phyloP scores from a whole-genome alignment of 2,113 vertebrate species.

The Edolisoma coerulescens region DNA sequence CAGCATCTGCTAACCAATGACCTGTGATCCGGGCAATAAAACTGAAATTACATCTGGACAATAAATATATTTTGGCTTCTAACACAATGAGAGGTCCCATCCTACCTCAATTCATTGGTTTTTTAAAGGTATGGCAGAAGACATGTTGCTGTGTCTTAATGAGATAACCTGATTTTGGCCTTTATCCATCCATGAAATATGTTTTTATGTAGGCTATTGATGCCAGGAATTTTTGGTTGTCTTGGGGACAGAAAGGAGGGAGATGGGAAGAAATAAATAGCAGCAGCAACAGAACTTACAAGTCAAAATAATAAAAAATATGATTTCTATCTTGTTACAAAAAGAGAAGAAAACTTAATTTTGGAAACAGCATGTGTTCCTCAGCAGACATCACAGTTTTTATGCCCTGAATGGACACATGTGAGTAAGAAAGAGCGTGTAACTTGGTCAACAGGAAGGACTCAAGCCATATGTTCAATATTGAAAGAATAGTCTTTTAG shows the following conservation, averaged over 20 bases:
- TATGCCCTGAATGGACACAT: background rate
- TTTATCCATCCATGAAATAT: background rate
- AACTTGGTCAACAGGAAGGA: background rate
- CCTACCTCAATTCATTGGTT: background rate
- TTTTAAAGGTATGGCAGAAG: conserved; percentile 43
- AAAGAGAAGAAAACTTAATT: background rate
- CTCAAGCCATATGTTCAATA: background rate
- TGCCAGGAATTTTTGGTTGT: background rate
- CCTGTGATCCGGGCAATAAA: conserved; percentile 73
- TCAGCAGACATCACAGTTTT: background rate
- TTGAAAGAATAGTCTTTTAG: background rate
- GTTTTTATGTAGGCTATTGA: background rate
- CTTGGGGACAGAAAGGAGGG: background rate
- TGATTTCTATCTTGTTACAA: background rate
- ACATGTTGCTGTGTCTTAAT: background rate
- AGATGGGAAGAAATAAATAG: background rate
- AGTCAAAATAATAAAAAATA: background rate
- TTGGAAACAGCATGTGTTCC: background rate
- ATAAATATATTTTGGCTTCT: conserved; percentile 70
- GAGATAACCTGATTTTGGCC: background rate
- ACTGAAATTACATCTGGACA: conserved; percentile 70
- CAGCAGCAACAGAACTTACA: background rate
- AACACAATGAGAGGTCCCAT: conserved; percentile 35
- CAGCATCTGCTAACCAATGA: conserved; percentile 73
- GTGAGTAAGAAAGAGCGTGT: background rate